Evolutionary conservation across 2,797 vertebrate genomes (phyloP).

Genomic region (Saxicola maurus): DNA sequence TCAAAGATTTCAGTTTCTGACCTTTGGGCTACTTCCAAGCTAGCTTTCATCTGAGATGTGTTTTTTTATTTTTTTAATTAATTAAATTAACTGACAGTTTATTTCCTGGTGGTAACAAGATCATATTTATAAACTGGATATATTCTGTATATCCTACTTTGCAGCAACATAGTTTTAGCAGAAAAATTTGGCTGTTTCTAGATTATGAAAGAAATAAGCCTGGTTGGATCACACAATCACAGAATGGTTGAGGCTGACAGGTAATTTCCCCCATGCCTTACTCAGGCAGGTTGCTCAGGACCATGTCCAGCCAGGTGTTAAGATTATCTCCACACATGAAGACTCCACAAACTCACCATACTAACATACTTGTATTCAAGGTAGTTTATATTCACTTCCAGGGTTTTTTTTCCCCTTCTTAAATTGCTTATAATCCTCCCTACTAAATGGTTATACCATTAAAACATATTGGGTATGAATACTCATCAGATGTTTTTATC

Average conservation of each 20-base stretch:
- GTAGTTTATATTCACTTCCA: background rate
- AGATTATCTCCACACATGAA: background rate
- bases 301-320: background rate
- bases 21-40: constrained; percentile 29
- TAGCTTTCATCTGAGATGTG: constrained; percentile 7
- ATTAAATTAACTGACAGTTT: constrained; percentile 45
- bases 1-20: constrained; percentile 47
- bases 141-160: background rate
- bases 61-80: constrained; percentile 8
- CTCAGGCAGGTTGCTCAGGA: background rate
- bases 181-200: background rate
- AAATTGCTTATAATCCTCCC: background rate
- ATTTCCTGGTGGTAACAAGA: constrained; percentile 29
- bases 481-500: background rate
- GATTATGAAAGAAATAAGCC: background rate
- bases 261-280: background rate
- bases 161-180: background rate
- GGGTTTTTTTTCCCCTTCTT: background rate
- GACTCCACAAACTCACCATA: background rate
- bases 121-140: constrained; percentile 20
- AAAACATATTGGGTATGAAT: background rate
- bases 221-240: background rate
- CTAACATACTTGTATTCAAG: background rate
- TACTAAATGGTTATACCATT: background rate
- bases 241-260: background rate